These are phyloP conservation scores for Diorhabda elongata DNA, from an alignment of 1,140 invertebrate genomes.

Conservation along the genomic window DNA sequence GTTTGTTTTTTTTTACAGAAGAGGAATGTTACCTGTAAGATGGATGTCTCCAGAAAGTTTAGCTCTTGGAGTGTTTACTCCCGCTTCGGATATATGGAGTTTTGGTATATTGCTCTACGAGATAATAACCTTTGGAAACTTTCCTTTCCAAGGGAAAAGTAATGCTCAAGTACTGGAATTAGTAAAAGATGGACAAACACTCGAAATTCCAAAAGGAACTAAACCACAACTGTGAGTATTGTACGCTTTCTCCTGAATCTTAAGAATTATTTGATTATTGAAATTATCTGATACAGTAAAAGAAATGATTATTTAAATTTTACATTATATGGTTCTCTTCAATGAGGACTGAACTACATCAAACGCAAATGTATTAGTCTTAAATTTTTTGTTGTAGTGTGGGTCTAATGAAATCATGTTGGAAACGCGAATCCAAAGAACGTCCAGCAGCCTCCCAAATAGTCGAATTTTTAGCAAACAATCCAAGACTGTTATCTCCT, in stretches of 20 bases:
- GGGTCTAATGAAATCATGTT: slow-evolving; percentile 71
- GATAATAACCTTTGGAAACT: slow-evolving; percentile 82
- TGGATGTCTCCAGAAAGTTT: slow-evolving; percentile 91
- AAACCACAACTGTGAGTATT: slow-evolving; percentile 72
- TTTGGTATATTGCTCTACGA: slow-evolving; percentile 82
- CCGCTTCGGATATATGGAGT: slow-evolving; percentile 82
- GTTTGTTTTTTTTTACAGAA: slow-evolving; percentile 35
- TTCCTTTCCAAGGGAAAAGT: slow-evolving; percentile 80
- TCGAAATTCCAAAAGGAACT: slow-evolving; percentile 68
- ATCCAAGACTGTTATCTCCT: slow-evolving; percentile 71
- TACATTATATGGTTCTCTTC: no score
- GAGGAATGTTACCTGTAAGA: slow-evolving; percentile 82
- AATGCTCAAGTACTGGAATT: slow-evolving; percentile 80
- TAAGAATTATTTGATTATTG: background rate
- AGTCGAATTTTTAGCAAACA: slow-evolving; percentile 72
- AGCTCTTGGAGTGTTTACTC: slow-evolving; percentile 75
- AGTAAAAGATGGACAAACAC: slow-evolving; percentile 69
- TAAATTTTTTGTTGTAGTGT: slow-evolving; percentile 53
- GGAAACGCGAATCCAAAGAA: slow-evolving; percentile 64
- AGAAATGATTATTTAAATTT: no score
- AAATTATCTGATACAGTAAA: no score
- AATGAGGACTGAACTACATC: no score
- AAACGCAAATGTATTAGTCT: no score
- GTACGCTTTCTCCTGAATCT: background rate
- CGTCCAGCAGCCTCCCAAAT: slow-evolving; percentile 73